Evolutionary conservation across 2,797 vertebrate species (phyloP).

Genomic region (Dicrostonyx torquatus): DNA sequence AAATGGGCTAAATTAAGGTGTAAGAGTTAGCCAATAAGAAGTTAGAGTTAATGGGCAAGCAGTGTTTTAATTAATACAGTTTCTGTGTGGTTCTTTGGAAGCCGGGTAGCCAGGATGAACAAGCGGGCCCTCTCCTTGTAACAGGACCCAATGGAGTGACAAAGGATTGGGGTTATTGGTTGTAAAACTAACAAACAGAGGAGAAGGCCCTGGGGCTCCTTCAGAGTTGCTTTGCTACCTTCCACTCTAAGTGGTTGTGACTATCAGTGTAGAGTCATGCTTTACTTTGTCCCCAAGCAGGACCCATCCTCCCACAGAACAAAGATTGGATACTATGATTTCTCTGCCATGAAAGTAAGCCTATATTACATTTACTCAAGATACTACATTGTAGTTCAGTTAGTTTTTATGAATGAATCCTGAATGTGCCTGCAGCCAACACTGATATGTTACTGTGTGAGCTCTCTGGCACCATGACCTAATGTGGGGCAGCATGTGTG

Average conservation of each 20-base stretch:
- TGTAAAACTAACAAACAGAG: not conserved
- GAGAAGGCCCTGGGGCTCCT: not conserved
- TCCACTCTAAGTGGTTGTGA: not conserved
- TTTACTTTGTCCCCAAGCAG: not conserved
- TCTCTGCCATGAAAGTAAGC: not conserved
- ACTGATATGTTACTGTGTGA: not conserved
- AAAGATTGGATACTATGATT: not conserved
- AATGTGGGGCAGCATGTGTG: not conserved
- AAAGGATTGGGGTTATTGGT: conserved; percentile 30
- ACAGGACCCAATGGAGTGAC: not conserved
- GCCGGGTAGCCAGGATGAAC: accelerated
- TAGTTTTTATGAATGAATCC: conserved; percentile 71
- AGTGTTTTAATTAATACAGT: too few species aligned
- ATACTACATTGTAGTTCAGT: conserved; percentile 73
- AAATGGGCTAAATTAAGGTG: too few species aligned
- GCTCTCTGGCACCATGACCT: not conserved
- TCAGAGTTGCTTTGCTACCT: conserved; percentile 20
- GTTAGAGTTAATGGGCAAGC: too few species aligned
- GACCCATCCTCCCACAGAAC: not conserved
- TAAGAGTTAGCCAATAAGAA: too few species aligned
- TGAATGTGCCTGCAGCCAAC: conserved; percentile 73
- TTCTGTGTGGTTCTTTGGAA: too few species aligned
- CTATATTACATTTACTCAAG: conserved; percentile 29
- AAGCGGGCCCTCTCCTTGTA: too few species aligned
- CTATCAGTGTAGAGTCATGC: not conserved